Base-by-base conservation (phyloP, 2,113 vertebrate genomes). In the Gymnobelideus leadbeateri region DNA sequence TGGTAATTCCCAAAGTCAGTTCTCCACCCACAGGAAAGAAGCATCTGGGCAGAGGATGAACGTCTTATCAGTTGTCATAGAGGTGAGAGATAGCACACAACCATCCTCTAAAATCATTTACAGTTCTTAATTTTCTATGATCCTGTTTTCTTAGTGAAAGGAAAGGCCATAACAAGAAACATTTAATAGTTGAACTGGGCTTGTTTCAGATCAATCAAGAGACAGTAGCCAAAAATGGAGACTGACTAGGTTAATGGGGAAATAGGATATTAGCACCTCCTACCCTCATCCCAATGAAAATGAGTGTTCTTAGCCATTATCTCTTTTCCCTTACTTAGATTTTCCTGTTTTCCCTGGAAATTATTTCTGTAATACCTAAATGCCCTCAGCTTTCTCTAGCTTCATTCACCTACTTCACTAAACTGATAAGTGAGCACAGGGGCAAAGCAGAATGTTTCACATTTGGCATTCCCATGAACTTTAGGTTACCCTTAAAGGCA, bases 41-140 rank as follows among this genome's bases (percentile, higher is more conserved):
- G 0, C 90, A 11, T 95, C 95, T 94, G 50, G 93, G 54, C 24
- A 93, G 57, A 95, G 96, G 31, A 77, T 77, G 37, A n/a, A 43
- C 1, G 19, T n/a, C 68, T 49, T 50, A 0, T 93, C 91, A 61
- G 11, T 91, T 49, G 53, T 89, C 24, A 10, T 46, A 19, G 2
- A 91, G 24, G 90, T n/a, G 53, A 68, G n/a, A 93, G 50, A 51
- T 68, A 21, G 68, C 92, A 90, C 25, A 24, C 16, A 77, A 50
- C 21, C 77, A 50, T 77, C 49, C 25, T 12, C 49, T 93, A 25
- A 94, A 91, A 55, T 51, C 54, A 49, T 92, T 94, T 46, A 11
- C 54, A n/a, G 61, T 7, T 54, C 90, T 84, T 90, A 90, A 37
- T 16, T 5, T 51, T 68, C 51, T 51, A 11, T 31, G 23, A 92